phyloP scores from a whole-genome alignment of 2,797 vertebrate species.

The Hemibagrus guttatus region DNA sequence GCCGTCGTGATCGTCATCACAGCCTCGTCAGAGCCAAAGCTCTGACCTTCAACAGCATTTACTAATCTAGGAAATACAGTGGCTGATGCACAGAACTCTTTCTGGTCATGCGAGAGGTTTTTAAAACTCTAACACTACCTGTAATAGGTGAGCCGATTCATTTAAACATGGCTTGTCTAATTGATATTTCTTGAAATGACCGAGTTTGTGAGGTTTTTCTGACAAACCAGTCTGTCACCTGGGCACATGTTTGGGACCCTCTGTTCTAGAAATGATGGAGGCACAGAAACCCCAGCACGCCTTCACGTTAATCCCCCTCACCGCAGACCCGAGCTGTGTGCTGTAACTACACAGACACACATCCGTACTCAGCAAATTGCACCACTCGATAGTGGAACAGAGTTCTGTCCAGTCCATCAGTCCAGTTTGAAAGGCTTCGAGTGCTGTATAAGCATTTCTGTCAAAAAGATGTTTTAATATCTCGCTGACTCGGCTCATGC shows the following conservation, averaged over 20 bases:
- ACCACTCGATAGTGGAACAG: constrained; percentile 19
- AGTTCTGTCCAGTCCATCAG: constrained; percentile 19
- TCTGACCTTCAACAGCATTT: background rate
- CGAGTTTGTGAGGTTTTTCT: background rate
- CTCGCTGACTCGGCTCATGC: constrained; percentile 11
- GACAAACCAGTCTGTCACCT: background rate
- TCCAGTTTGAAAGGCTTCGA: background rate
- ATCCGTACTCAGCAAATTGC: constrained; percentile 17
- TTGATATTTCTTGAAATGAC: background rate
- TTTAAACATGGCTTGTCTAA: too few relatives aligned
- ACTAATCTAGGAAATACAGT: background rate
- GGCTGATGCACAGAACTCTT: background rate
- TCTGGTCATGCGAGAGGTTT: background rate
- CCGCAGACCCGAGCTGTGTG: background rate
- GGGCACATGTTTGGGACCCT: background rate
- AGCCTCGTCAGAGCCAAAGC: background rate
- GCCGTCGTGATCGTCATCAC: background rate
- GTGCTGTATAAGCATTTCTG: constrained; percentile 30
- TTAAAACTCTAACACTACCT: background rate
- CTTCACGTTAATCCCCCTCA: background rate
- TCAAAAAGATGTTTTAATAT: constrained; percentile 5
- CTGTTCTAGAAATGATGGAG: background rate
- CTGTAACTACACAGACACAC: background rate
- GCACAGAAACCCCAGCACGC: background rate
- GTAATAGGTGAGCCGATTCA: background rate